Evolutionary conservation across 1,140 invertebrate species (phyloP).

Genomic region (Araneus ventricosus): DNA sequence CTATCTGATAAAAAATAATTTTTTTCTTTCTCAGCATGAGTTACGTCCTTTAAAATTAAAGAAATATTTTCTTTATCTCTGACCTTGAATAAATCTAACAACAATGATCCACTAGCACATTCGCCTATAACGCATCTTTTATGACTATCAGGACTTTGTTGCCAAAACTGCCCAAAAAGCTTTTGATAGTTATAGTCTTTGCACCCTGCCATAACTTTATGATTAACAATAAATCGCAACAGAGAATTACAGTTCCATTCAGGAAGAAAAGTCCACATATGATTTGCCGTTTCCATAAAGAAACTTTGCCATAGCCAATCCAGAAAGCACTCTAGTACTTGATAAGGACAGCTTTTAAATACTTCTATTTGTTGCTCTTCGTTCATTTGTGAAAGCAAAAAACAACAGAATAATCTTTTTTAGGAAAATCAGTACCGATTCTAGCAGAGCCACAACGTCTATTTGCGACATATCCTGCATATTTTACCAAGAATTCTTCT

Average conservation of each 20-base stretch:
- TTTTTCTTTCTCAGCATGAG: slow-evolving; percentile 48
- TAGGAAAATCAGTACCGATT: slow-evolving; percentile 52
- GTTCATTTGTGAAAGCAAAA: slow-evolving; percentile 44
- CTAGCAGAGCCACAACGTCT: slow-evolving; percentile 40
- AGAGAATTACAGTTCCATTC: not conserved
- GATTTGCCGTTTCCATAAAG: slow-evolving; percentile 53
- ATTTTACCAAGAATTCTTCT: slow-evolving; percentile 49
- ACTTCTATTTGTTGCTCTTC: slow-evolving; percentile 47
- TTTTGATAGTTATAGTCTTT: slow-evolving; percentile 56
- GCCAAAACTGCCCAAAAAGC: slow-evolving; percentile 51
- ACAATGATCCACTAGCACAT: not conserved
- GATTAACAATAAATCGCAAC: not conserved
- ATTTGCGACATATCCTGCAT: slow-evolving; percentile 55
- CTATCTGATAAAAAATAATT: slow-evolving; percentile 46
- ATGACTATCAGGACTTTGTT: not conserved
- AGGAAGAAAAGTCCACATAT: slow-evolving; percentile 24
- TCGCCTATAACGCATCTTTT: slow-evolving; percentile 24
- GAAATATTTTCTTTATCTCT: slow-evolving; percentile 45
- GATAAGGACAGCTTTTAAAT: slow-evolving; percentile 28
- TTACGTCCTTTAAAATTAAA: slow-evolving; percentile 54
- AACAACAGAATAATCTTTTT: slow-evolving; percentile 47
- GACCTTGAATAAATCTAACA: slow-evolving; percentile 44
- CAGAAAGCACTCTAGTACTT: slow-evolving; percentile 34
- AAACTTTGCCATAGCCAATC: slow-evolving; percentile 37
- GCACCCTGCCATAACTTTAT: not conserved